These are phyloP conservation scores for Rhinopithecus roxellana DNA, from an alignment of 2,113 vertebrate genomes.

Conservation along the genomic window DNA sequence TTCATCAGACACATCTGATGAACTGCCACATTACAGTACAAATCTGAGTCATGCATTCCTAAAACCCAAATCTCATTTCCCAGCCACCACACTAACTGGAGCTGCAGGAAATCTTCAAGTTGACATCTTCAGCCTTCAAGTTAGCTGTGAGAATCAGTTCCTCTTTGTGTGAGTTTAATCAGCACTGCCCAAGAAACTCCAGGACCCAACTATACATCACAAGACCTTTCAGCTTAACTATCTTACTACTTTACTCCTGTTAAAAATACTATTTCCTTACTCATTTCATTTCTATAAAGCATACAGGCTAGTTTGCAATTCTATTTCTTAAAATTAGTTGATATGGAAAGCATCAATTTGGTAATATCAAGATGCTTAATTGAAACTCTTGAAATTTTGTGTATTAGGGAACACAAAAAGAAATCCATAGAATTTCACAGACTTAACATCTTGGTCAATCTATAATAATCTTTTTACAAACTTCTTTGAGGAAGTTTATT, in stretches of 20 bases:
- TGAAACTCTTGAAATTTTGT: constrained; percentile 15
- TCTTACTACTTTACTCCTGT: constrained; percentile 25
- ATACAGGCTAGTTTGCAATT: background rate
- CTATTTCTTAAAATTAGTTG: constrained; percentile 42
- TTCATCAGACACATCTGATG: constrained; percentile 13
- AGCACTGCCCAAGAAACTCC: constrained; percentile 73
- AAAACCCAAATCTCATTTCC: constrained; percentile 77
- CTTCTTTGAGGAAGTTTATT: background rate
- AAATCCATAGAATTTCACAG: background rate
- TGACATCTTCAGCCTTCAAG: constrained; percentile 77
- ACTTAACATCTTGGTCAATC: constrained; percentile 32
- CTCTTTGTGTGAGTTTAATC: constrained; percentile 78
- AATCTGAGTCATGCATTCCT: constrained; percentile 63
- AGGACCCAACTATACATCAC: constrained; percentile 55
- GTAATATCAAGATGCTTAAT: constrained; percentile 40
- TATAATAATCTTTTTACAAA: constrained; percentile 26
- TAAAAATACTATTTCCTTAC: constrained; percentile 50
- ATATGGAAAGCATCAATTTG: constrained; percentile 50
- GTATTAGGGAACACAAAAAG: background rate
- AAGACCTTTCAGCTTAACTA: constrained; percentile 69
- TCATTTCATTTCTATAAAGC: constrained; percentile 52
- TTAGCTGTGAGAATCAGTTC: constrained; percentile 68
- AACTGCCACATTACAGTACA: constrained; percentile 64
- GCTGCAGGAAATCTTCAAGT: constrained; percentile 76
- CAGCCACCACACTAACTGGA: constrained; percentile 73